Percentiles rank a stretch among this genome's conserved stretches.
Evolutionary conservation across 2,888 invertebrate species (phyloP).

Genomic region (Hydrotaea cyrtoneurina): DNA sequence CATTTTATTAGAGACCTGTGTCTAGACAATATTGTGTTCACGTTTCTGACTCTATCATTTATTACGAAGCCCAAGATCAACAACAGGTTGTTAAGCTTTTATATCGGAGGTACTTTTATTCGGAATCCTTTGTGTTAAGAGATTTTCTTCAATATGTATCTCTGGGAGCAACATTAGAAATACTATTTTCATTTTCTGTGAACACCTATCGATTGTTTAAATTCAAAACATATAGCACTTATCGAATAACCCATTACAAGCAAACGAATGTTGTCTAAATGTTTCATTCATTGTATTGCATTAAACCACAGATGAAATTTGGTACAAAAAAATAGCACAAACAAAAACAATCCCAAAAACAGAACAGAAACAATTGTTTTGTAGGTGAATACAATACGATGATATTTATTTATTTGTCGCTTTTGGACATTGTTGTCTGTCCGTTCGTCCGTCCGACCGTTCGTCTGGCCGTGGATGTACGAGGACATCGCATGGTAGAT

Average conservation of each 20-base stretch:
- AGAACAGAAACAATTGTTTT: not conserved
- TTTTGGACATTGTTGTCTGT: not conserved
- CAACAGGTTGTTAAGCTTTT: too few relatives aligned
- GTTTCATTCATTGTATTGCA: not conserved
- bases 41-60: too few relatives aligned
- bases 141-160: too few relatives aligned
- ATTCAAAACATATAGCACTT: not conserved
- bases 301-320: not conserved
- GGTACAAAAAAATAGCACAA: not conserved
- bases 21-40: too few relatives aligned
- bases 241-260: not conserved
- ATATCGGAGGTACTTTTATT: too few relatives aligned
- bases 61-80: too few relatives aligned
- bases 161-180: too few relatives aligned
- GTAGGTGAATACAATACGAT: not conserved
- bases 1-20: too few relatives aligned
- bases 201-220: not conserved
- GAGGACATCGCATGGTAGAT: constrained; percentile 31
- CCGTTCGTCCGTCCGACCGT: not conserved
- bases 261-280: not conserved
- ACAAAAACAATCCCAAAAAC: not conserved
- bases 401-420: constrained; percentile 4
- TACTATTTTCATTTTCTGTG: too few relatives aligned
- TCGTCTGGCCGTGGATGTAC: not conserved
- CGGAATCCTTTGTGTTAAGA: too few relatives aligned